Conservation (phyloP, 2,113 vertebrate species). For the Oryzias curvinotus region DNA sequence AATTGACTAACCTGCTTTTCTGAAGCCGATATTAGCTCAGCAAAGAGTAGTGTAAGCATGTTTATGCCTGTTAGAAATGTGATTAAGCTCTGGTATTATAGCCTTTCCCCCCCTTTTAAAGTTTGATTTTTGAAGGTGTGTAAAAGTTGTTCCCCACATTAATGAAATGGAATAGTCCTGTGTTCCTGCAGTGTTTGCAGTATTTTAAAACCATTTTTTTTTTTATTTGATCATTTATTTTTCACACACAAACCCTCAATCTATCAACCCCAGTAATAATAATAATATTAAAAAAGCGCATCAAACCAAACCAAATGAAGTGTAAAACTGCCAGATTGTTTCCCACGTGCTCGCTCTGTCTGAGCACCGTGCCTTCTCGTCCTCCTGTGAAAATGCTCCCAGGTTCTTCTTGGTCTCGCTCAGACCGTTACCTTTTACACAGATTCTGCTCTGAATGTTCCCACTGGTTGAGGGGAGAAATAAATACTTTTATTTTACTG, state of each 20-base stretch:
- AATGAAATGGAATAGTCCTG: background rate
- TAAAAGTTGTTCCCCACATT: constrained; percentile 17
- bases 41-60: constrained; percentile 11
- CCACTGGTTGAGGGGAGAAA: background rate
- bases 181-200: constrained; percentile 10
- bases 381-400: background rate
- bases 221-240: constrained; percentile 3
- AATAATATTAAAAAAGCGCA: background rate
- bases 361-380: constrained; percentile 25
- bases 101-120: background rate
- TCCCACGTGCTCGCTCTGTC: background rate
- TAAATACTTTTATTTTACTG: constrained; percentile 2
- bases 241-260: background rate
- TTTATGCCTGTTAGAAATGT: constrained; percentile 22
- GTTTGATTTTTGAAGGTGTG: constrained; percentile 11
- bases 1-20: constrained; percentile 9
- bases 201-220: constrained; percentile 1
- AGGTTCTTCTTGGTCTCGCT: background rate
- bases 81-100: constrained; percentile 8
- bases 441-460: constrained; percentile 1
- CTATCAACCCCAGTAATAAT: background rate
- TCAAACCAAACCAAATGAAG: background rate
- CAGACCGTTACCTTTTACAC: background rate
- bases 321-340: constrained; percentile 15
- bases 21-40: constrained; percentile 13